These are phyloP conservation scores for Scortum barcoo DNA, from an alignment of 2,113 vertebrate species.

Conservation along the genomic window DNA sequence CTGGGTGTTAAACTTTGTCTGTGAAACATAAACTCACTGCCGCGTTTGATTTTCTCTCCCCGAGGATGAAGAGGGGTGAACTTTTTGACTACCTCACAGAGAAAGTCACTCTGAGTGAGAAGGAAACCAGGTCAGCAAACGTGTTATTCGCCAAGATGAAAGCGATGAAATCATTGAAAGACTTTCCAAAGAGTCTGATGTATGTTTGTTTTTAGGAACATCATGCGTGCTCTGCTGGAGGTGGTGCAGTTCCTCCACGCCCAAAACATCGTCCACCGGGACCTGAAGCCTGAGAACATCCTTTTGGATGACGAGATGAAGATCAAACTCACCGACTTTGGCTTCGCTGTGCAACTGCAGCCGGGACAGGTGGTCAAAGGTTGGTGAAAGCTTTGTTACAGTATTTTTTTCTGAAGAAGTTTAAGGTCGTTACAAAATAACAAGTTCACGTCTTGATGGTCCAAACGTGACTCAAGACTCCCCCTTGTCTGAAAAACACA, in stretches of 20 bases:
- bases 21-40: neutral
- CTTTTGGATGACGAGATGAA: slow-evolving; percentile 95
- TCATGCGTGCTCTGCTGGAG: slow-evolving; percentile 94
- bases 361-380: slow-evolving; percentile 90
- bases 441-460: neutral
- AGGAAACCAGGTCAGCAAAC: slow-evolving; percentile 92
- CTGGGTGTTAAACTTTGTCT: rapidly evolving
- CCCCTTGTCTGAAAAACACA: neutral
- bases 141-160: neutral
- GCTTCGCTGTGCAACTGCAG: slow-evolving; percentile 91
- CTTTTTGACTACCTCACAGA: slow-evolving; percentile 99
- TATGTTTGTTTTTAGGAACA: slow-evolving; percentile 86
- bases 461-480: neutral
- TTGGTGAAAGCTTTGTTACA: slow-evolving; percentile 55
- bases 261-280: slow-evolving; percentile 94
- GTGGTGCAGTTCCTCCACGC: slow-evolving; percentile 92
- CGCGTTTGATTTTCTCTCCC: neutral
- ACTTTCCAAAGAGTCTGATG: neutral
- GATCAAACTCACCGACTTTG: slow-evolving; percentile 98
- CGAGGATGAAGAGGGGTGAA: slow-evolving; percentile 96
- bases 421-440: neutral
- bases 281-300: slow-evolving; percentile 98
- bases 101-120: slow-evolving; percentile 96
- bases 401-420: neutral
- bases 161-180: neutral